Evolutionary conservation across 2,888 invertebrate genomes (phyloP).

Genomic region (Synanthedon tipuliformis): DNA sequence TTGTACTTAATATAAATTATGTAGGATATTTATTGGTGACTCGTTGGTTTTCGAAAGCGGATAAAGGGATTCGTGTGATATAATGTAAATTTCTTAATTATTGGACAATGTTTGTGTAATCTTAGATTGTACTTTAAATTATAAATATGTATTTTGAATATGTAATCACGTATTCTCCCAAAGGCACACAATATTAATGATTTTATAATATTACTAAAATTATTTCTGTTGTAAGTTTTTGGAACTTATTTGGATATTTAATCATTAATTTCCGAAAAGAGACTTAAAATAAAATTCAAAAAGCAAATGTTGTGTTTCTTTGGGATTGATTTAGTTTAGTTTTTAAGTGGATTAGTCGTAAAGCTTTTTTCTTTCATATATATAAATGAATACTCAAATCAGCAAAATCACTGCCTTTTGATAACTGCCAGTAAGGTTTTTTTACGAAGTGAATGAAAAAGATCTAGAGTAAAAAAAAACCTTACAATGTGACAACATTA

Average conservation of each 20-base stretch:
- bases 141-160: conserved; percentile 15
- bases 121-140: conserved; percentile 32
- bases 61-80: conserved; percentile 52
- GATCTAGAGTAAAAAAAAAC: neutral
- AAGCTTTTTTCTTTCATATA: conserved; percentile 20
- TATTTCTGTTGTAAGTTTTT: neutral
- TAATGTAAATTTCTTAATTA: conserved; percentile 51
- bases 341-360: conserved; percentile 19
- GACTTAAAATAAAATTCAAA: neutral
- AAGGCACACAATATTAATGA: conserved; percentile 35
- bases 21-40: conserved; percentile 38
- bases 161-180: conserved; percentile 42
- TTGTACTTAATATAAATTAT: neutral
- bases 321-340: conserved; percentile 35
- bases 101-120: conserved; percentile 22
- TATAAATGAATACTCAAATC: conserved; percentile 38
- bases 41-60: conserved; percentile 21
- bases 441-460: neutral
- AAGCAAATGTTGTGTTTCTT: conserved; percentile 38
- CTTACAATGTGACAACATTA: conserved; percentile 25
- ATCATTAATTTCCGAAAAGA: too few relatives aligned
- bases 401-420: conserved; percentile 38
- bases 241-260: too few relatives aligned
- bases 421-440: conserved; percentile 22
- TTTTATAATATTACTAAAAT: neutral